These are phyloP conservation scores for Andrena haemorrhoa DNA, from an alignment of 2,888 invertebrate species.

Conservation along the genomic window DNA sequence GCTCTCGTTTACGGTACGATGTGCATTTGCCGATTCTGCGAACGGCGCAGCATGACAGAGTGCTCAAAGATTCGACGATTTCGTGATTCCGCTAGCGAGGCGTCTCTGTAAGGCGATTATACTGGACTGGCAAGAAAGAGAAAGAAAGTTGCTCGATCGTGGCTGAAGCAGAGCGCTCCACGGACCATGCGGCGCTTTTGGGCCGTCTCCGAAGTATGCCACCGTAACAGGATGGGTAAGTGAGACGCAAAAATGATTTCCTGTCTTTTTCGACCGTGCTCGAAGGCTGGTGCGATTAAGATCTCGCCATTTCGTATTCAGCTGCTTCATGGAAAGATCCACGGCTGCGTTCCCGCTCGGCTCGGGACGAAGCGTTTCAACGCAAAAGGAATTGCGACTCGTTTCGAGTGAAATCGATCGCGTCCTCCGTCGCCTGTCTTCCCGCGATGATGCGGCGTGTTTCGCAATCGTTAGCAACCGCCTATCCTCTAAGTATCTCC, in stretches of 20 bases:
- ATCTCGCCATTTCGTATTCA: neutral
- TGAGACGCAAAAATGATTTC: neutral
- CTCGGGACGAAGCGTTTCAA: neutral
- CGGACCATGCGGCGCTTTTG: slow-evolving; percentile 41
- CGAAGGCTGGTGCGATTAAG: neutral
- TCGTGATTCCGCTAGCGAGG: neutral
- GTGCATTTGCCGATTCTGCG: slow-evolving; percentile 4
- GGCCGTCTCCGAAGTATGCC: slow-evolving; percentile 5
- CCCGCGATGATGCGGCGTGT: slow-evolving; percentile 8
- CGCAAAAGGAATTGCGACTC: slow-evolving; percentile 44
- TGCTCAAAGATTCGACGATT: neutral
- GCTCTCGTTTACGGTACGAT: slow-evolving; percentile 7
- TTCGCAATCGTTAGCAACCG: slow-evolving; percentile 13
- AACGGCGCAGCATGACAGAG: slow-evolving; percentile 12
- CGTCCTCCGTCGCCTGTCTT: neutral
- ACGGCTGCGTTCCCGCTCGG: too few species aligned
- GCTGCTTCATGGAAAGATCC: neutral
- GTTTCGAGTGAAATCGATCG: slow-evolving; percentile 54
- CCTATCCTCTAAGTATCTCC: neutral
- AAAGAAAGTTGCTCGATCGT: slow-evolving; percentile 7
- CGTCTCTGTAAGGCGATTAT: neutral
- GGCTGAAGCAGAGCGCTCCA: neutral
- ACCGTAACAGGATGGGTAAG: slow-evolving; percentile 50
- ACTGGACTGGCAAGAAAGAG: neutral
- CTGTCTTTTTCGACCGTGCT: neutral